Base-by-base conservation (phyloP, 37 sponge, comb jelly and placozoan species). In the Geodia barretti region DNA sequence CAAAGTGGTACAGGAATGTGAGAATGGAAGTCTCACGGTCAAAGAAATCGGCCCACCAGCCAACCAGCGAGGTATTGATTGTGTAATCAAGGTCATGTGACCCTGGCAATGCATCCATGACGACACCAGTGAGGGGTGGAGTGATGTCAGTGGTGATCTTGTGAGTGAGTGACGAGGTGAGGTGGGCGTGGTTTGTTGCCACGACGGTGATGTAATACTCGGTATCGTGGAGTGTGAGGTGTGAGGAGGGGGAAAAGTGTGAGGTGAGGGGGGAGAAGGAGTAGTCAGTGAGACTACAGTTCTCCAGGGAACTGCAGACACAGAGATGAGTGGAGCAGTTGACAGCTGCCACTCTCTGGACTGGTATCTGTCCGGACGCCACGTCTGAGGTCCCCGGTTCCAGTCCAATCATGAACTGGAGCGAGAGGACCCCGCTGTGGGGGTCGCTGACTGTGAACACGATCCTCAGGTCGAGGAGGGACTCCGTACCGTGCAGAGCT, bases 21-120 rank as follows among this genome's bases (percentile, higher is more conserved):
- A 43, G 2, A 21, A 95, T 43, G 70, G 66, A 83, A 7, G 89
- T 88, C 41, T 95, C 95, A 4, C 84, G 75, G 40, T 95, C 95
- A 81, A 95, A 87, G 70, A 91, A 95, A 5, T 92, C 95, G 17
- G 64, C n/a, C 95, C 95, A 95, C 68, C 83, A 81, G 32, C 67
- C 74, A 3, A 20, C 38, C 28, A 90, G 36, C 17, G 43, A 23
- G n/a, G 35, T 20, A 1, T 41, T 34, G 4, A 2, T 30, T 75
- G 84, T 86, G 72, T 88, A 95, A 35, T 95, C 91, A 32, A 91
- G 20, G 70, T 95, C 92, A 8, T 24, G 23, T 25, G 39, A 17
- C 23, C 80, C 86, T 24, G 17, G 65, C 0, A 63, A 41, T 8
- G 83, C 83, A 25, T 95, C 95, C 67, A 88, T 84, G 38, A 91